Base-by-base conservation (phyloP, 2,113 vertebrate species). In the Fulmarus glacialis region DNA sequence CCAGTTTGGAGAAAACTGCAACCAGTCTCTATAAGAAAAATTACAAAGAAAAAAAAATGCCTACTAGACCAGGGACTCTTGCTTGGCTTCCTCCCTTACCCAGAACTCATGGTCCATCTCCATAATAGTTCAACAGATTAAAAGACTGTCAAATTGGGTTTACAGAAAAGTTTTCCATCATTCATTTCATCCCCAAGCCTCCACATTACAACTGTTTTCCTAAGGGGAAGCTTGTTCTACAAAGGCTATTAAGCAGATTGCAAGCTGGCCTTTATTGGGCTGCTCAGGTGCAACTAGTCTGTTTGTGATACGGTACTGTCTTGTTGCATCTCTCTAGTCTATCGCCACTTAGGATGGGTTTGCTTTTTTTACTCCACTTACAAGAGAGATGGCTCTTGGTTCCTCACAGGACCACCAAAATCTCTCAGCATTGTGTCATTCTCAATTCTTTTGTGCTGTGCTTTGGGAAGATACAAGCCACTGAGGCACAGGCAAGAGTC, bases 271-370 rank as follows among this genome's bases (percentile, higher is more conserved):
- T 85, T 68, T 47, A 34, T 3, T 42, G 50, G 42, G 58, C 66
- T 77, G 72, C 79, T 79, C 45, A 73, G 68, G 45, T 85, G 48
- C 24, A 83, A 22, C 47, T 62, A 6, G 24, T 38, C 19, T 82
- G 38, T 30, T 53, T 42, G 18, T 56, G 45, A 43, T 7, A 20
- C 0, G 1, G 3, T 43, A 15, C 23, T 22, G 24, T 38, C 70
- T 26, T 32, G 14, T 14, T 43, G 7, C 17, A 18, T 34, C 32
- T 50, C 50, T 58, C 8, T 48, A 30, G 42, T 48, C 38, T 45
- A 2, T 30, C 19, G 26, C 12, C 34, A 7, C 20, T 55, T 27
- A 29, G 64, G 55, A 55, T 1, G 3, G 50, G 27, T 26, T 79
- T 24, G 62, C 12, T 32, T 38, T 64, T 84, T 50, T 74, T 16